Base-by-base conservation (phyloP, 2,797 vertebrate genomes). In the Poecilia picta region DNA sequence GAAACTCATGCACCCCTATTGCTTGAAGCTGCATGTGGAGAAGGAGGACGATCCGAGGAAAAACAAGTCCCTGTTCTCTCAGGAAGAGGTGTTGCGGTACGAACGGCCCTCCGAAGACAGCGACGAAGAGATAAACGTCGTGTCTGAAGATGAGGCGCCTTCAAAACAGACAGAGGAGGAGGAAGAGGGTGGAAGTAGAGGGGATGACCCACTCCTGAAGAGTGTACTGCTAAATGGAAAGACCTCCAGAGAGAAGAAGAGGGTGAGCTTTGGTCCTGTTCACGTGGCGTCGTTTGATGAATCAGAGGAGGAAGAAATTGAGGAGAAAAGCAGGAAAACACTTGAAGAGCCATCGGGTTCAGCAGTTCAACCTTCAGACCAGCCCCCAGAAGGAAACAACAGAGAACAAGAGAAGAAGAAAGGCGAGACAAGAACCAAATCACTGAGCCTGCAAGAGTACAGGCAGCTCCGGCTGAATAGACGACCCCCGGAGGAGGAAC, bases 1-100 rank as follows among this genome's bases (percentile, higher is more conserved):
- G 74, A 97, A 94, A 80, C 96, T 98, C 88, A 97, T 99, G 97
- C 98, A 98, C 80, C 95, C 97, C 0, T 99, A 99, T 89, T 98
- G 98, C 89, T 90, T 98, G 77, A 94, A 95, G 43, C 92, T 97
- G 79, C 95, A 75, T 49, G 94, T 87, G 89, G 92, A 86, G 89
- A 95, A 18, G 88, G 96, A 87, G 7, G 76, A 77, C 7, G 8
- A 75, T 2, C 31, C 4, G 10, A 66, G 75, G 20, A 72, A 39
- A 1, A 74, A 74, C 7, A 66, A 25, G 28, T 33, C 82, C 0
- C 15, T 92, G 6, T 91, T 94, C 79, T 91, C 93, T 23, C 86
- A 86, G 73, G 94, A 89, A 64, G 93, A 95, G 82, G 90, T 95
- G 75, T 94, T 88, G 92, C 92, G 74, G 84, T 95, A 94, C 2